A percentile compares a stretch with the other conserved stretches of the same genome.
Evolutionary conservation across 1,140 invertebrate genomes (phyloP).

Genomic region (Caligus rogercresseyi): DNA sequence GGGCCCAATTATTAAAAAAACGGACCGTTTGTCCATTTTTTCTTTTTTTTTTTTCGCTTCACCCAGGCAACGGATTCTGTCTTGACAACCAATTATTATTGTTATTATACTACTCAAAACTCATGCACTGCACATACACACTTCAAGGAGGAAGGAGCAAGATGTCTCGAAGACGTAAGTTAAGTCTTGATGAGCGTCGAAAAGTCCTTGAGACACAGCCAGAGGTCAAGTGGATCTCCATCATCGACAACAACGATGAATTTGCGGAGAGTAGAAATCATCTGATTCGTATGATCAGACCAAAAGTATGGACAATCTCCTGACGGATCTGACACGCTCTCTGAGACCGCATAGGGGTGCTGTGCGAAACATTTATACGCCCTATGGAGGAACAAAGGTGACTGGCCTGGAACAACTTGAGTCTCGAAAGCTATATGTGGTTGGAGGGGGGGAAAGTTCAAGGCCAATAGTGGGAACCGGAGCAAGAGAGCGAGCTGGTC

Average conservation of each 20-base stretch:
- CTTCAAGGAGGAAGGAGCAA: background rate
- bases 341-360: background rate
- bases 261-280: background rate
- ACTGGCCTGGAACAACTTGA: background rate
- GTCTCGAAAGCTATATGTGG: background rate
- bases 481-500: background rate
- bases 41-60: too few species aligned
- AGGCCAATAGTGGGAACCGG: background rate
- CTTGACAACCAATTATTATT: background rate
- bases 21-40: too few species aligned
- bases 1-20: too few species aligned
- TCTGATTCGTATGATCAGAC: background rate
- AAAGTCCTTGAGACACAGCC: background rate
- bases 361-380: background rate
- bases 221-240: background rate
- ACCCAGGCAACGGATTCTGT: slow-evolving; percentile 26
- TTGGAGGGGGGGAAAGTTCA: background rate
- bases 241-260: background rate
- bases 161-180: background rate
- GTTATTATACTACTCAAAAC: background rate
- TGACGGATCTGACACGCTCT: background rate
- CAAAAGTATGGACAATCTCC: background rate
- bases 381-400: background rate
- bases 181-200: background rate
- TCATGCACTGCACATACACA: background rate